A percentile compares a stretch with the other conserved stretches of the same genome.
Evolutionary conservation across 1,140 invertebrate species (phyloP).

Genomic region (Drosophila ficusphila): DNA sequence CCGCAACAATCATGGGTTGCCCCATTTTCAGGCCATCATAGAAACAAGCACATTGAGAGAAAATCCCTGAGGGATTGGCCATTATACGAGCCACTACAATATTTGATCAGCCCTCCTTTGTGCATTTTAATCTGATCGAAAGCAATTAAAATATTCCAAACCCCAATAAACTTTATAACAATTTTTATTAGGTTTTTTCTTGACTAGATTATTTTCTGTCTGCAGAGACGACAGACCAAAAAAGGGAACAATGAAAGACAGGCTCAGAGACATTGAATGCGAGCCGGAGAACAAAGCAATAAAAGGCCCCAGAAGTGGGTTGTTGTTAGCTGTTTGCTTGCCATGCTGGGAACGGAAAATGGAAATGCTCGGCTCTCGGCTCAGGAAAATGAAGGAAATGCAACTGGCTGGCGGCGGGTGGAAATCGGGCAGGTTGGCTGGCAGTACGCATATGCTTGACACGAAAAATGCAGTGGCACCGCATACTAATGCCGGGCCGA

Average conservation of each 20-base stretch:
- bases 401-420: slow-evolving; percentile 4
- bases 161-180: neutral
- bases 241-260: slow-evolving; percentile 65
- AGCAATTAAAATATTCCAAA: neutral
- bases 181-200: neutral
- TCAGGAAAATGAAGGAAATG: slow-evolving; percentile 74
- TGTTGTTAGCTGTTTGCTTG: slow-evolving; percentile 42
- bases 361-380: too few relatives aligned
- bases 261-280: slow-evolving; percentile 34
- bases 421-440: slow-evolving; percentile 6
- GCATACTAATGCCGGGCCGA: slow-evolving; percentile 62
- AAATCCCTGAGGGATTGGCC: neutral
- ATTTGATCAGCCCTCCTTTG: too few relatives aligned
- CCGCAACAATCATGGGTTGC: slow-evolving; percentile 47
- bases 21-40: neutral
- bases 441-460: slow-evolving; percentile 72
- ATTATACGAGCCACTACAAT: too few relatives aligned
- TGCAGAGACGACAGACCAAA: slow-evolving; percentile 41
- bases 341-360: slow-evolving; percentile 51
- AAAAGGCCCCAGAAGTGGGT: slow-evolving; percentile 65
- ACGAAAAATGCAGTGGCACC: slow-evolving; percentile 65
- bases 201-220: neutral
- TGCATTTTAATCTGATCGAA: too few relatives aligned
- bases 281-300: slow-evolving; percentile 62
- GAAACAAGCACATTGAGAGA: slow-evolving; percentile 2